A percentile compares a stretch with the other conserved stretches of the same genome.
These are phyloP conservation scores for Macquaria australasica DNA, from an alignment of 2,113 vertebrate genomes.

Conservation along the genomic window DNA sequence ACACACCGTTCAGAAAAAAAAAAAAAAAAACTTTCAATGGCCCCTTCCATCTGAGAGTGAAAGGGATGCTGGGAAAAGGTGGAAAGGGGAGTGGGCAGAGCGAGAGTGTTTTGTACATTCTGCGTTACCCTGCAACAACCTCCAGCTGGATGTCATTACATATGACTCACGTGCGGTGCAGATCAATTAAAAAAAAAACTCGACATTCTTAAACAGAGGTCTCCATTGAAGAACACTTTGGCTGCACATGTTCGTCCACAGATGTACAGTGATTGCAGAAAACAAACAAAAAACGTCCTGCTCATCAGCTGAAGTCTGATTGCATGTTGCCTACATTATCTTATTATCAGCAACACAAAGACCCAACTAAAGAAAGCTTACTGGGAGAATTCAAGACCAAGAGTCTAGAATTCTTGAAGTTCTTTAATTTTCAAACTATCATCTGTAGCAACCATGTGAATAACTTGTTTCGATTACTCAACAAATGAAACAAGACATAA, in stretches of 20 bases:
- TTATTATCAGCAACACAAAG: background rate
- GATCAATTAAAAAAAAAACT: slow-evolving; percentile 52
- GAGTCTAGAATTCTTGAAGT: background rate
- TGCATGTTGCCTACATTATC: background rate
- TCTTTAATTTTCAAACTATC: background rate
- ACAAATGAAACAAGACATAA: slow-evolving; percentile 13
- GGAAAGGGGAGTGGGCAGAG: slow-evolving; percentile 32
- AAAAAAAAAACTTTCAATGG: slow-evolving; percentile 46
- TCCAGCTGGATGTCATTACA: slow-evolving; percentile 77
- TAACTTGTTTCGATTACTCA: background rate
- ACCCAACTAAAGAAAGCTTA: background rate
- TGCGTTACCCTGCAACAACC: slow-evolving; percentile 50
- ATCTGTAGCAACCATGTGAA: background rate
- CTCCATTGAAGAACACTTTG: slow-evolving; percentile 50
- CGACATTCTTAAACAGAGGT: slow-evolving; percentile 52
- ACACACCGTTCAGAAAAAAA: slow-evolving; percentile 62
- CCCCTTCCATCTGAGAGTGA: slow-evolving; percentile 55
- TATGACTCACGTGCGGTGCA: slow-evolving; percentile 50
- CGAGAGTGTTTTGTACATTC: slow-evolving; percentile 48
- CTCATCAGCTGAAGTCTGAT: background rate
- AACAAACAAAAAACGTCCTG: slow-evolving; percentile 12
- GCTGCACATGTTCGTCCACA: slow-evolving; percentile 52
- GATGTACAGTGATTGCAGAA: slow-evolving; percentile 10
- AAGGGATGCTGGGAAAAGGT: slow-evolving; percentile 46
- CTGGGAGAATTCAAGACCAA: background rate